These are phyloP conservation scores for Pararge aegeria DNA, from an alignment of 1,140 invertebrate species.

Conservation along the genomic window DNA sequence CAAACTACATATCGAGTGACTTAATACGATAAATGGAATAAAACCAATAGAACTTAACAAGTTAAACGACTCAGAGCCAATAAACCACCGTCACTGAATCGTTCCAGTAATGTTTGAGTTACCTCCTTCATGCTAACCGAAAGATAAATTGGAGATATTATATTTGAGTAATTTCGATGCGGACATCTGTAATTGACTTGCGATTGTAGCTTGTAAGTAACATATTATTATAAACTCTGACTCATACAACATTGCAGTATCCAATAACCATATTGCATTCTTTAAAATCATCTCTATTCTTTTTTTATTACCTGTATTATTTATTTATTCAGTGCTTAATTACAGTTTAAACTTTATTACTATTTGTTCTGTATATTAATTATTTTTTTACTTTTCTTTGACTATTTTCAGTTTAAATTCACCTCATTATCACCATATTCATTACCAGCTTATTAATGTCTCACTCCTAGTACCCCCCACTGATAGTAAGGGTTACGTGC, in stretches of 20 bases:
- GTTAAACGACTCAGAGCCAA: conserved; percentile 60
- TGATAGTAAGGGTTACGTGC: too few species aligned
- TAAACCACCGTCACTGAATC: conserved; percentile 50
- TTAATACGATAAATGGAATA: conserved; percentile 70
- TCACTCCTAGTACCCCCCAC: too few species aligned
- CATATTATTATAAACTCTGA: conserved; percentile 12
- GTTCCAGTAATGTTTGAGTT: conserved; percentile 48
- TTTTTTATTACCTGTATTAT: too few species aligned
- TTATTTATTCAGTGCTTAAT: too few species aligned
- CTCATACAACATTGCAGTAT: conserved; percentile 14
- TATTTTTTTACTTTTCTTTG: too few species aligned
- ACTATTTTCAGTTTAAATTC: too few species aligned
- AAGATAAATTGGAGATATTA: conserved; percentile 43
- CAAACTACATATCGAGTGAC: conserved; percentile 39
- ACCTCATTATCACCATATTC: too few species aligned
- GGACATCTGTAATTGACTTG: conserved; percentile 46
- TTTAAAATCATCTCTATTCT: too few species aligned
- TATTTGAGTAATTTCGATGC: conserved; percentile 44
- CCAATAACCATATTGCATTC: too few species aligned
- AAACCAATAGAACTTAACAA: conserved; percentile 71
- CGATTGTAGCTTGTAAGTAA: conserved; percentile 30
- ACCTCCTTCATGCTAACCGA: conserved; percentile 37
- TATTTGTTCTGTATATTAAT: too few species aligned
- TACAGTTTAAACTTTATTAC: too few species aligned
- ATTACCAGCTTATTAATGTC: too few species aligned